phyloP scores from a whole-genome alignment of 2,797 vertebrate species.

The Cryptoblepharus egeriae region DNA sequence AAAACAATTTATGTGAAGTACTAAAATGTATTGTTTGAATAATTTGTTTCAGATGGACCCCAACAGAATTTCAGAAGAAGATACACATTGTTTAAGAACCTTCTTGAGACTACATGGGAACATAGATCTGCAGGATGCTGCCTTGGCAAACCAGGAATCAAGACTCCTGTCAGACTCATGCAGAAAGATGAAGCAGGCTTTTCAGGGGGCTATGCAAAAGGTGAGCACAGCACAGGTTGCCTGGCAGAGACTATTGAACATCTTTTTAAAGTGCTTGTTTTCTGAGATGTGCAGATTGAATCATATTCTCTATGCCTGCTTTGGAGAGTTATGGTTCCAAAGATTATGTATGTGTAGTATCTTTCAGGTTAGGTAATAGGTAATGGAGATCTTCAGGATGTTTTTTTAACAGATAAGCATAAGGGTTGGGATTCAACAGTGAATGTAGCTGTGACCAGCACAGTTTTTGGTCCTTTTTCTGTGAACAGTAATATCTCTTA shows the following conservation, averaged over 20 bases:
- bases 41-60: slow-evolving; percentile 78
- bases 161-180: slow-evolving; percentile 78
- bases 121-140: slow-evolving; percentile 67
- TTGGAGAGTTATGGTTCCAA: background rate
- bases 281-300: background rate
- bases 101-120: slow-evolving; percentile 76
- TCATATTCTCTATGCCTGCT: background rate
- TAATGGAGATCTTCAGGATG: background rate
- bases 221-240: slow-evolving; percentile 57
- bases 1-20: no score
- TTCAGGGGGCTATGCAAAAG: slow-evolving; percentile 77
- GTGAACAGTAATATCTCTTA: background rate
- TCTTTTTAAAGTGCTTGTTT: no score
- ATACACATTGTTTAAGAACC: slow-evolving; percentile 75
- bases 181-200: slow-evolving; percentile 77
- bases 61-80: slow-evolving; percentile 79
- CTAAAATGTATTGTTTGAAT: slow-evolving; percentile 9
- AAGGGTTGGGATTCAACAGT: background rate
- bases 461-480: background rate
- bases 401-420: background rate
- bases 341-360: background rate
- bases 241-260: background rate
- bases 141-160: slow-evolving; percentile 69
- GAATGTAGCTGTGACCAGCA: no score
- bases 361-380: background rate